Evolutionary conservation across 2,888 invertebrate species (phyloP).

Genomic region (Perdita meconis): DNA sequence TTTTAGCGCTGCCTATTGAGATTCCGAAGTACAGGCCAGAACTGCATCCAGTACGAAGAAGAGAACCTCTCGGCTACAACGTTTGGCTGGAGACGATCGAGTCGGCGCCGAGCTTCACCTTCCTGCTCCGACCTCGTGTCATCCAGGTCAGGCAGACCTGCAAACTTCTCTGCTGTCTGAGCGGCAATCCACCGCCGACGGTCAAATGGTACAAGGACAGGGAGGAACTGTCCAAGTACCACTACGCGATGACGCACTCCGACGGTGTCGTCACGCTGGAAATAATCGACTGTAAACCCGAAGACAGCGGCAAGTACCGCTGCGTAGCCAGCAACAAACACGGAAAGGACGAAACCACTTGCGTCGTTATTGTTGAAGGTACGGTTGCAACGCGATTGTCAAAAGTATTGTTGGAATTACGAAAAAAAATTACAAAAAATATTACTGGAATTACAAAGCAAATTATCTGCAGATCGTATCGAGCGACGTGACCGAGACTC

Average conservation of each 20-base stretch:
- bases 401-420: neutral
- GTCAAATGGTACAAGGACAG: constrained; percentile 97
- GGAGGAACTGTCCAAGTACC: constrained; percentile 94
- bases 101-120: constrained; percentile 98
- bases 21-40: constrained; percentile 89
- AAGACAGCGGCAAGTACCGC: constrained; percentile 98
- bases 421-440: neutral
- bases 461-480: neutral
- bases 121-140: constrained; percentile 98
- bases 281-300: constrained; percentile 96
- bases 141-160: constrained; percentile 98
- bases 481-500: neutral
- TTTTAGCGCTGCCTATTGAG: constrained; percentile 90
- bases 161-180: constrained; percentile 98
- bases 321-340: constrained; percentile 97
- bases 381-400: constrained; percentile 68
- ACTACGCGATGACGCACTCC: constrained; percentile 95
- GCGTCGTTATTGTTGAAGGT: constrained; percentile 98
- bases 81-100: constrained; percentile 97
- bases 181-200: constrained; percentile 96
- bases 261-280: constrained; percentile 99
- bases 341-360: constrained; percentile 97
- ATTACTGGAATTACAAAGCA: neutral
- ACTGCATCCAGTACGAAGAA: constrained; percentile 89
- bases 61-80: constrained; percentile 93